Percentiles rank a stretch among this genome's conserved stretches.
These are phyloP conservation scores for Nematopogon swammerdamellus DNA, from an alignment of 2,888 invertebrate species.

Conservation along the genomic window DNA sequence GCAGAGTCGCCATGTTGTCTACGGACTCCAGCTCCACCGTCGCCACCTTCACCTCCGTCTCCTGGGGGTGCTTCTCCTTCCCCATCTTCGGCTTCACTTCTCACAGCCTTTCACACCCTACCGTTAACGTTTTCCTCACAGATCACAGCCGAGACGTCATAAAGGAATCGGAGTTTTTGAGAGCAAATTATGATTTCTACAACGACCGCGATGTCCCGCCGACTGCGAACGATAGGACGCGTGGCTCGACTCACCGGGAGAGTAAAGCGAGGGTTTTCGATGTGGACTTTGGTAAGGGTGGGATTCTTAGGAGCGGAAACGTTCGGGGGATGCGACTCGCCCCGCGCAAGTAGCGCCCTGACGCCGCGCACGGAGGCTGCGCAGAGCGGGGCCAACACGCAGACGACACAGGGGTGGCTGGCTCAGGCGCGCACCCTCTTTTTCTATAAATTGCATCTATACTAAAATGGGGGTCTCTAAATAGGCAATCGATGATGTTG, in stretches of 20 bases:
- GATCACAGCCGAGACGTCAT: too few relatives aligned
- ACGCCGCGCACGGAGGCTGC: conserved; percentile 54
- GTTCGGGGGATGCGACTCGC: background rate
- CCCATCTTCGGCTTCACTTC: conserved; percentile 31
- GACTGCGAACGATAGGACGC: background rate
- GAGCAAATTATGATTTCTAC: too few relatives aligned
- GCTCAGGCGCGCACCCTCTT: conserved; percentile 31
- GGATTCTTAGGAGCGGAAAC: background rate
- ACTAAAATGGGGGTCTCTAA: conserved; percentile 13
- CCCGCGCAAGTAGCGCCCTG: conserved; percentile 29
- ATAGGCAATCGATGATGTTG: background rate
- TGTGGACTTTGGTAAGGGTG: conserved; percentile 1
- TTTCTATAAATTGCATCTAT: conserved; percentile 27
- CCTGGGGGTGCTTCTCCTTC: conserved; percentile 51
- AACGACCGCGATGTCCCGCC: too few relatives aligned
- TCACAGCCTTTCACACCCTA: conserved; percentile 2
- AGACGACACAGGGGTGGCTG: conserved; percentile 38
- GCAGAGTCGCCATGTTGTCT: conserved; percentile 87
- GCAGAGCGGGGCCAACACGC: conserved; percentile 25
- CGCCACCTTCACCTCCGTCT: conserved; percentile 83
- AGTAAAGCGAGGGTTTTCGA: background rate
- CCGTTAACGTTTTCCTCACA: background rate
- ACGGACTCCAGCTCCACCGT: conserved; percentile 85
- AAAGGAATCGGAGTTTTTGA: too few relatives aligned
- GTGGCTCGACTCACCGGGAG: background rate